A percentile compares a stretch with the other conserved stretches of the same genome.
Evolutionary conservation across 2,113 vertebrate genomes (phyloP).

Genomic region (Odontesthes bonariensis): DNA sequence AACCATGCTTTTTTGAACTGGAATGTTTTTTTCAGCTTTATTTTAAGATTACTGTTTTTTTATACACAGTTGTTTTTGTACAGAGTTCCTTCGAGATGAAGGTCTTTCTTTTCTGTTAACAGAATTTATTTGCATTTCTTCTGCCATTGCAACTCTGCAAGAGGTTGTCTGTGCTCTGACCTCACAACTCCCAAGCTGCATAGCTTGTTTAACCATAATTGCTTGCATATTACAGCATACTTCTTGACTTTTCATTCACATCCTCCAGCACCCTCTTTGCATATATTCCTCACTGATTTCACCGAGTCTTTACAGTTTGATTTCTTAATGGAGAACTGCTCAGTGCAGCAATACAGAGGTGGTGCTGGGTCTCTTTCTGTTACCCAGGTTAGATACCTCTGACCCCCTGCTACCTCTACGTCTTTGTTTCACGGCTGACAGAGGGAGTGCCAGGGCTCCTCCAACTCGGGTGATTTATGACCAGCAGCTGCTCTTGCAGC

Average conservation of each 20-base stretch:
- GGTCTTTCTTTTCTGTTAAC: conserved; percentile 33
- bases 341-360: conserved; percentile 25
- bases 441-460: conserved; percentile 81
- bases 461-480: conserved; percentile 82
- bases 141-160: conserved; percentile 68
- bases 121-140: conserved; percentile 68
- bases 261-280: conserved; percentile 19
- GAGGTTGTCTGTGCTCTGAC: conserved; percentile 65
- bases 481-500: conserved; percentile 79
- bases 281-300: conserved; percentile 19
- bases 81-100: conserved; percentile 27
- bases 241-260: conserved; percentile 57
- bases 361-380: conserved; percentile 58
- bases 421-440: conserved; percentile 84
- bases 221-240: conserved; percentile 70
- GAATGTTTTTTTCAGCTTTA: neutral
- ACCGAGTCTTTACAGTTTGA: conserved; percentile 38
- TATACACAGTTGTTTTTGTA: neutral
- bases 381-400: conserved; percentile 74
- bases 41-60: neutral
- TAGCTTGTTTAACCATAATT: conserved; percentile 75
- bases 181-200: conserved; percentile 56
- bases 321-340: conserved; percentile 22
- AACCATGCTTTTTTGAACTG: neutral
- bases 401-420: conserved; percentile 75